Conservation (phyloP, 2,888 invertebrate genomes). For the Drosophila maculinotata region DNA sequence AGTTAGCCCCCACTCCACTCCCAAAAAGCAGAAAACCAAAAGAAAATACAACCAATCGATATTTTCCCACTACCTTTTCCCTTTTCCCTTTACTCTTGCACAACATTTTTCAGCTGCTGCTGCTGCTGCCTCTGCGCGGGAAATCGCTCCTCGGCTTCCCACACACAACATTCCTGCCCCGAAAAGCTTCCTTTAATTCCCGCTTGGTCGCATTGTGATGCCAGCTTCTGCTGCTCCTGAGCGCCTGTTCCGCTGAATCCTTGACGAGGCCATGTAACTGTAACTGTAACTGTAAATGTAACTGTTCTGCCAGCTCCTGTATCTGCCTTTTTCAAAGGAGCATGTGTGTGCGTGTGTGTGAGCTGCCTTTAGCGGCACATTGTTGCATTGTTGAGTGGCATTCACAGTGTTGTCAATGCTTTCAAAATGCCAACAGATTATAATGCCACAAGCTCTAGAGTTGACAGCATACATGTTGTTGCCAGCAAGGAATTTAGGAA, state of each 20-base stretch:
- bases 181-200: constrained; percentile 11
- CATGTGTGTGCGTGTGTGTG: constrained; percentile 2
- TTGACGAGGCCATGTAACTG: constrained; percentile 56
- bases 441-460: neutral
- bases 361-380: constrained; percentile 10
- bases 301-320: constrained; percentile 21
- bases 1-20: constrained; percentile 31
- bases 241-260: constrained; percentile 63
- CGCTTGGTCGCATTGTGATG: constrained; percentile 5
- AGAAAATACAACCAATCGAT: constrained; percentile 65
- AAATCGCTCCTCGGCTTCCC: constrained; percentile 34
- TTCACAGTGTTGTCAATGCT: constrained; percentile 24
- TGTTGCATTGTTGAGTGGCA: constrained; percentile 20
- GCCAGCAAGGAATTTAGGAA: too few relatives aligned
- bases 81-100: constrained; percentile 46
- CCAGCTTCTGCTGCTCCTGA: constrained; percentile 51
- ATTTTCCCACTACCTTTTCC: constrained; percentile 50
- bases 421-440: neutral
- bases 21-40: constrained; percentile 15
- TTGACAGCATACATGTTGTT: too few relatives aligned
- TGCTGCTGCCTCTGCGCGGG: constrained; percentile 45
- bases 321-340: neutral
- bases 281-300: constrained; percentile 43
- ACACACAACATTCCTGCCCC: constrained; percentile 17
- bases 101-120: constrained; percentile 57